Evolutionary conservation across 2,113 vertebrate species (phyloP).

Genomic region (Sminthopsis crassicaudata): DNA sequence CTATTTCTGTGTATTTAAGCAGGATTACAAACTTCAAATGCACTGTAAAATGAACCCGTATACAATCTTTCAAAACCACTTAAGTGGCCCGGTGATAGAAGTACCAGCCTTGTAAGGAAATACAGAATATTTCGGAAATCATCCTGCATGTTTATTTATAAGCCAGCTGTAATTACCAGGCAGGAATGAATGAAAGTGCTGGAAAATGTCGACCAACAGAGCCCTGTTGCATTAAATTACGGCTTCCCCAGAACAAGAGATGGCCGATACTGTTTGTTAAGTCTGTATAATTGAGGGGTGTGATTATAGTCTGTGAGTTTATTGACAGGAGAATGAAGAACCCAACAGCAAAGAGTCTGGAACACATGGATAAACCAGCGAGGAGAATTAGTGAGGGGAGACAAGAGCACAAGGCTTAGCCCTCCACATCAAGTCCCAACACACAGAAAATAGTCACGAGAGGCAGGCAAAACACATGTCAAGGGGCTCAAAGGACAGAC

Average conservation of each 20-base stretch:
- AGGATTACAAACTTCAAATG: constrained; percentile 90
- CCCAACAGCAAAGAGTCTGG: constrained; percentile 13
- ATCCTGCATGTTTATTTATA: constrained; percentile 91
- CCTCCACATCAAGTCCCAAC: neutral
- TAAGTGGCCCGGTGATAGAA: constrained; percentile 82
- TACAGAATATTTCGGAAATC: constrained; percentile 85
- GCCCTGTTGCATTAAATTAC: constrained; percentile 82
- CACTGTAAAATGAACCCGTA: constrained; percentile 90
- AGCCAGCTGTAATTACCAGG: constrained; percentile 90
- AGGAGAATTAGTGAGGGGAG: neutral
- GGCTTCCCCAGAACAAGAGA: constrained; percentile 72
- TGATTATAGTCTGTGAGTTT: constrained; percentile 71
- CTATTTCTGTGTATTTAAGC: constrained; percentile 85
- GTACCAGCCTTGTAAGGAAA: constrained; percentile 75
- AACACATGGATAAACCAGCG: constrained; percentile 15
- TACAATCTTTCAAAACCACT: constrained; percentile 93
- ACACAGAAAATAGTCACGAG: neutral
- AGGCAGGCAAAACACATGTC: neutral
- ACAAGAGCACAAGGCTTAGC: neutral
- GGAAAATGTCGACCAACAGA: constrained; percentile 82
- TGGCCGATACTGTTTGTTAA: constrained; percentile 63
- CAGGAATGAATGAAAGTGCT: constrained; percentile 77
- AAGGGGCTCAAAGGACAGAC: neutral
- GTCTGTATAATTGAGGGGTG: constrained; percentile 58
- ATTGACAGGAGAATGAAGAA: constrained; percentile 54